Evolutionary conservation across 2,888 invertebrate species (phyloP), one percentile per base, ranked within the genome.

Genomic region (Melieria omissa): DNA sequence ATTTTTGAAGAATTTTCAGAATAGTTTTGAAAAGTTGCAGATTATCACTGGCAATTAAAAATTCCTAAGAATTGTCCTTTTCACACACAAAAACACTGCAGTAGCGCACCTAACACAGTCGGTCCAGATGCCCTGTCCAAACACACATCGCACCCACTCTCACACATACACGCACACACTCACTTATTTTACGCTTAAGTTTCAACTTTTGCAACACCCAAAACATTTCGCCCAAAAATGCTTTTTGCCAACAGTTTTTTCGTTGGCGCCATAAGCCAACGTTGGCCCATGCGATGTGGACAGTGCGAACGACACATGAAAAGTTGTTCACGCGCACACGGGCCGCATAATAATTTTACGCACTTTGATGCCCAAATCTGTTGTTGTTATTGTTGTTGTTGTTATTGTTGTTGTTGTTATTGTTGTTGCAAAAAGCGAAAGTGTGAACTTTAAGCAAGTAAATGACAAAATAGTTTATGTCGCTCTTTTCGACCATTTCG

Each of bases 271-370:
- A 9, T 52, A 52, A 16, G 10, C 41, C 16, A 10, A 16, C 29
- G n/a, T 58, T 58, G 58, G 5, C 58, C n/a, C 16, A n/a, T 14
- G 10, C 58, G 29, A 47, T 42, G 16, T 14, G 16, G 14, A 65
- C 16, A 60, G 55, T 54, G 76, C 75, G 81, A 81, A 78, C 29
- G 29, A 29, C 29, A 29, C 81, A 81, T 81, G 81, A 81, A 81
- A 81, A 81, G 81, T 82, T 81, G 75, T 77, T 73, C 75, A 74
- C 74, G 76, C 79, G 82, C 82, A 82, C 81, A 80, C 29, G 29
- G 77, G 77, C 77, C 77, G 81, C 81, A 81, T 81, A 81, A 80
- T 79, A 81, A 81, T 81, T 81, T 74, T 67, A 63, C 65, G 71
- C 64, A 65, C 5, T 16, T 29, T n/a, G 3, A 29, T 29, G 29